Evolutionary conservation across 2,888 invertebrate genomes (phyloP).

Genomic region (Microctonus hyperodae): DNA sequence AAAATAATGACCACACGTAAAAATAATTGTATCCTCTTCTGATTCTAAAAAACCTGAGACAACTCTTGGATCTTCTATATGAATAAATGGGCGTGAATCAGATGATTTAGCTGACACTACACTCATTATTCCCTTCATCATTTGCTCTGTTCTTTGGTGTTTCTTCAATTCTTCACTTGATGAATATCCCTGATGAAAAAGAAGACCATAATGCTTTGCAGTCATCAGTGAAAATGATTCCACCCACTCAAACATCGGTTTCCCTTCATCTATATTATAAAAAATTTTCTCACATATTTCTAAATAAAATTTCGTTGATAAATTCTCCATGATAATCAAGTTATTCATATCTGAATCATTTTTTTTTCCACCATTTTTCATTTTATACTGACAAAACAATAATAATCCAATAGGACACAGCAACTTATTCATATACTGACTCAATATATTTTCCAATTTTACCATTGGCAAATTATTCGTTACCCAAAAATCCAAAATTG

Average conservation of each 20-base stretch:
- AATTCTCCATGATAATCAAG: constrained; percentile 47
- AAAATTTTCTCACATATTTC: constrained; percentile 56
- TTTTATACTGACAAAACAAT: constrained; percentile 52
- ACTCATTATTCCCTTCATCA: constrained; percentile 59
- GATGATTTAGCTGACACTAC: constrained; percentile 54
- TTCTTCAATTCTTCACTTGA: constrained; percentile 49
- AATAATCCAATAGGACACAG: constrained; percentile 59
- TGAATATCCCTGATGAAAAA: constrained; percentile 59
- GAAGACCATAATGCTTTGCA: constrained; percentile 57
- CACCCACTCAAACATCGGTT: constrained; percentile 55
- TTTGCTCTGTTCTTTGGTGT: constrained; percentile 56
- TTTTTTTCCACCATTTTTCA: constrained; percentile 45
- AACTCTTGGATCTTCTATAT: constrained; percentile 54
- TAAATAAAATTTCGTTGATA: constrained; percentile 57
- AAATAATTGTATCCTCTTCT: constrained; percentile 57
- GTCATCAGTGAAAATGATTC: constrained; percentile 55
- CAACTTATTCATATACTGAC: constrained; percentile 66
- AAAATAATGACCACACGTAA: constrained; percentile 60
- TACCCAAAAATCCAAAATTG: constrained; percentile 62
- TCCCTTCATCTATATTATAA: constrained; percentile 57
- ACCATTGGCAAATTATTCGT: constrained; percentile 63
- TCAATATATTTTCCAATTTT: constrained; percentile 67
- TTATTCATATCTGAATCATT: constrained; percentile 43
- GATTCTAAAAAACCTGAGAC: constrained; percentile 52
- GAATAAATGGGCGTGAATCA: constrained; percentile 58